Evolutionary conservation across 2,888 invertebrate genomes (phyloP).

Genomic region (Drosophila meridionalis): DNA sequence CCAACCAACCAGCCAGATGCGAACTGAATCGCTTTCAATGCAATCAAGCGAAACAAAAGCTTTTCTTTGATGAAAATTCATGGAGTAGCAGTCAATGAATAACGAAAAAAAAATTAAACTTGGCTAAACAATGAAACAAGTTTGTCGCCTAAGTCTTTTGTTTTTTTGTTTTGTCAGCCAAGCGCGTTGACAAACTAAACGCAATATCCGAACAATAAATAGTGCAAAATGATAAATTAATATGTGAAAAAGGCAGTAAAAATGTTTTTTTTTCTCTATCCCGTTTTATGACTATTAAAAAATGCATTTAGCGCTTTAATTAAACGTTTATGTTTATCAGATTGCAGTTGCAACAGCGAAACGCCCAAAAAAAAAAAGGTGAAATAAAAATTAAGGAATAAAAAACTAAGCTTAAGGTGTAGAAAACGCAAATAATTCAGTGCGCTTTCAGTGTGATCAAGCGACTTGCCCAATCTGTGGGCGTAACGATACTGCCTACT

Average conservation of each 20-base stretch:
- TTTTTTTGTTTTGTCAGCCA: conserved; percentile 48
- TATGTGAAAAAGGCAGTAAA: conserved; percentile 57
- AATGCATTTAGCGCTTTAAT: conserved; percentile 68
- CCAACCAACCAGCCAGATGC: background rate
- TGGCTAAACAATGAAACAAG: conserved; percentile 54
- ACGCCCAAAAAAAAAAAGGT: conserved; percentile 37
- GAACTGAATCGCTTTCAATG: conserved; percentile 22
- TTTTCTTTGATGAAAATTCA: conserved; percentile 53
- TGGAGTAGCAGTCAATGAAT: background rate
- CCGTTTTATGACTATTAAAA: conserved; percentile 18
- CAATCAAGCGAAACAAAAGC: conserved; percentile 37
- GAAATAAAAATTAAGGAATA: conserved; percentile 14
- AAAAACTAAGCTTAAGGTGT: conserved; percentile 2
- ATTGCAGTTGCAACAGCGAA: conserved; percentile 61
- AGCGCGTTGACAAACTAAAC: conserved; percentile 33
- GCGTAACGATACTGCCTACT: conserved; percentile 52
- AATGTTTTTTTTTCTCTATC: conserved; percentile 16
- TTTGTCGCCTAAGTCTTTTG: conserved; percentile 79
- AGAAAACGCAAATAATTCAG: conserved; percentile 51
- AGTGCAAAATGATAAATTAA: conserved; percentile 58
- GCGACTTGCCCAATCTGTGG: conserved; percentile 65
- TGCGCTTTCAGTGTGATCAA: conserved; percentile 42
- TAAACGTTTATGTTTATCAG: conserved; percentile 69
- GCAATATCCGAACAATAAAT: conserved; percentile 41
- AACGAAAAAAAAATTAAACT: too few species aligned